These are phyloP conservation scores for Capitulum mitella DNA, from an alignment of 2,888 invertebrate genomes.

Conservation along the genomic window DNA sequence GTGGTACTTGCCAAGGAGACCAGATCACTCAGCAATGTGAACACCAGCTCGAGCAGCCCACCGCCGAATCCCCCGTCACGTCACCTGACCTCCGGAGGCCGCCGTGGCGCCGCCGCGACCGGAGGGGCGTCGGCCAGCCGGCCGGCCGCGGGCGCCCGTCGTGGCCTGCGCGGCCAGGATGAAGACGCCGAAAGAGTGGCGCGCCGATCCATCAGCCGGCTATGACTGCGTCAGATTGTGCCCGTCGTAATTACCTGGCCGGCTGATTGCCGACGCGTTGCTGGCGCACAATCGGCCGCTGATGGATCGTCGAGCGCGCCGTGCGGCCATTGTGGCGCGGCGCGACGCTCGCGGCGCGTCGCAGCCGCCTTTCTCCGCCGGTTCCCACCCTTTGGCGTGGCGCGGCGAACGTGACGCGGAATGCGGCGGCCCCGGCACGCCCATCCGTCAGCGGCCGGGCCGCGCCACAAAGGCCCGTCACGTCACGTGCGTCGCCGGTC, in stretches of 20 bases:
- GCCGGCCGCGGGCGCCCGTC: too few relatives aligned
- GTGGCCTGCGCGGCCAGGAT: too few relatives aligned
- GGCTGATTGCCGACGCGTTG: slow-evolving; percentile 2
- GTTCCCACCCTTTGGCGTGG: slow-evolving; percentile 9
- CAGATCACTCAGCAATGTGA: too few relatives aligned
- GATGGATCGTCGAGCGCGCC: slow-evolving; percentile 3
- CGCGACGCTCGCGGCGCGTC: background rate
- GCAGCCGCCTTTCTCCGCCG: slow-evolving; percentile 1
- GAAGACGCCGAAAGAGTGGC: background rate
- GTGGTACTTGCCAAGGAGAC: too few relatives aligned
- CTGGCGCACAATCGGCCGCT: background rate
- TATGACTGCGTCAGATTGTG: background rate
- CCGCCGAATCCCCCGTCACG: too few relatives aligned
- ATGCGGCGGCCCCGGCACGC: background rate
- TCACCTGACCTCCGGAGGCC: too few relatives aligned
- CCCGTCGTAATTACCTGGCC: slow-evolving; percentile 12
- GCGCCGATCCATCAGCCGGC: background rate
- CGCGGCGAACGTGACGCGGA: slow-evolving; percentile 6
- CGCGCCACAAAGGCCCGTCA: background rate
- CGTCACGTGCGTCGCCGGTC: slow-evolving; percentile 8
- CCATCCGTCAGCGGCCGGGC: slow-evolving; percentile 16
- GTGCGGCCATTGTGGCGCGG: background rate
- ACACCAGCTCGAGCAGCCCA: too few relatives aligned
- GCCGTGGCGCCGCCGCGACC: too few relatives aligned
- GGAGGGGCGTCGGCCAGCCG: background rate